Conservation (phyloP, 2,113 vertebrate species). For the Abramis brama region DNA sequence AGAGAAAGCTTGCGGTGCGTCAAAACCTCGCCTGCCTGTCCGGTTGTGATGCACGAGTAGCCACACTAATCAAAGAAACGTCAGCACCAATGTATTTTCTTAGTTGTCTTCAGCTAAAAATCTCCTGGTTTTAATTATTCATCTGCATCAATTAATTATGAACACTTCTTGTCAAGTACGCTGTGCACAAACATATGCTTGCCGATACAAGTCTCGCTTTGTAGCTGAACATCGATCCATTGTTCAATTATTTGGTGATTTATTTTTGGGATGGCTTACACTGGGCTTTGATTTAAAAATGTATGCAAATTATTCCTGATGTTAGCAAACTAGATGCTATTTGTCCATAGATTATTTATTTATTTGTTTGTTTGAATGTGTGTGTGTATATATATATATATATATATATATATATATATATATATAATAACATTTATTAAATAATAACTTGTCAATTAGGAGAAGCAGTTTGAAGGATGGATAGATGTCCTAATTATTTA, state of each 20-base stretch:
- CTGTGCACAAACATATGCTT: slow-evolving; percentile 59
- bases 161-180: slow-evolving; percentile 66
- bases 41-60: slow-evolving; percentile 63
- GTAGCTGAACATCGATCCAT: slow-evolving; percentile 44
- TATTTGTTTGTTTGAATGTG: too few species aligned
- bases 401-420: too few species aligned
- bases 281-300: slow-evolving; percentile 25
- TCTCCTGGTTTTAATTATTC: slow-evolving; percentile 73
- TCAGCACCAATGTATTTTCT: slow-evolving; percentile 73
- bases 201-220: slow-evolving; percentile 55
- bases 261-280: neutral
- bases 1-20: slow-evolving; percentile 63
- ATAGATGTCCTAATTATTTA: too few species aligned
- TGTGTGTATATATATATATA: too few species aligned
- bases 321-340: neutral
- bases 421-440: neutral
- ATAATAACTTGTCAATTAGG: neutral
- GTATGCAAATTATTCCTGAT: slow-evolving; percentile 15
- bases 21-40: slow-evolving; percentile 72
- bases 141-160: slow-evolving; percentile 75
- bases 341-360: too few species aligned
- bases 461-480: neutral
- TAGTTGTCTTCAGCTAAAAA: slow-evolving; percentile 67
- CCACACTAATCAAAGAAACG: slow-evolving; percentile 74
- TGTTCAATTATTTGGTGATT: slow-evolving; percentile 31